Base-by-base conservation (phyloP, 2,888 invertebrate species). In the Spilarctia lutea region DNA sequence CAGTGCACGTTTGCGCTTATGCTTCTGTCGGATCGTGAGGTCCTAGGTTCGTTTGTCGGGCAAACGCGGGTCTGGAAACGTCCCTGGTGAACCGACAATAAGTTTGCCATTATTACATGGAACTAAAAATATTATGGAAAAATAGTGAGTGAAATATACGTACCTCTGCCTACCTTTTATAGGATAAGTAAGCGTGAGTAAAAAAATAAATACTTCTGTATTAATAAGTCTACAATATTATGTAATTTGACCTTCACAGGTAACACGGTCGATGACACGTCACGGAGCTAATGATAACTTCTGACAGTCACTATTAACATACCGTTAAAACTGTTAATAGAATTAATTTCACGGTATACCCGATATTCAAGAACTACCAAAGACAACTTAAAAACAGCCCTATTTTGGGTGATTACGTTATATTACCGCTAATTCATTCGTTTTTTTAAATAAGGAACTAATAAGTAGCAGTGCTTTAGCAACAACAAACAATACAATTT, bases 201-300 rank as follows among this genome's bases (percentile, higher is more conserved):
- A 63, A 63, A 63, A 63, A 30, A 63, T 30, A 63, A 63, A 63
- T 63, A 30, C 30, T 30, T 63, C 27, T 60, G 60, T 27, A 60
- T 63, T 63, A 63, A 30, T 63, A 30, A 30, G 16, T 63, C 30
- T 30, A 13, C 18, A 63, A 63, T 20, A 6, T 45, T 45, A 45
- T 45, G n/a, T 39, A 68, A n/a, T 27, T 60, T 70, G 27, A 70
- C 70, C 56, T 70, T 70, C 39, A 35, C 11, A 18, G 33, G 27
- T 70, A 70, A 60, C 42, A 39, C 56, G 70, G 60, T 60, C 70
- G 60, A 35, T 39, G 42, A 52, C 68, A 69, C 35, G 39, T 66
- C 65, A 66, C 39, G 35, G 24, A 20, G 27, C 27, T 45, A 68
- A 45, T 68, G 39, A 68, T n/a, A 42, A 39, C n/a, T 42, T 68